Evolutionary conservation across 2,797 vertebrate species (phyloP).

Genomic region (Triplophysa bombifrons): DNA sequence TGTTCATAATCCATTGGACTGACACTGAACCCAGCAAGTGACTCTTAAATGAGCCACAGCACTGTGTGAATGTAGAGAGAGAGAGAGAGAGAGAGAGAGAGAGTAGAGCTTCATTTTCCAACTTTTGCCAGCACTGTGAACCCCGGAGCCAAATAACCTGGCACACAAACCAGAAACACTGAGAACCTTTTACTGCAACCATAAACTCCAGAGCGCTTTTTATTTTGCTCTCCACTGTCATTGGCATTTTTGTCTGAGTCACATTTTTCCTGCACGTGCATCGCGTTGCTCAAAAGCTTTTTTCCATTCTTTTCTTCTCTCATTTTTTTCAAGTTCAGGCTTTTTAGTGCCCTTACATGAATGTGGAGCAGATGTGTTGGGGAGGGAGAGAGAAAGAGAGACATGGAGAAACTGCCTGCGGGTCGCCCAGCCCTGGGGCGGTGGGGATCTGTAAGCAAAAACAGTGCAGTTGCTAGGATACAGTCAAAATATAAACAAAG

Average conservation of each 20-base stretch:
- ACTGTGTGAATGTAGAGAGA: conserved; percentile 20
- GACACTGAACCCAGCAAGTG: conserved; percentile 14
- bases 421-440: conserved; percentile 86
- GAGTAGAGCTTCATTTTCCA: conserved; percentile 29
- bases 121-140: conserved; percentile 41
- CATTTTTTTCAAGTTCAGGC: conserved; percentile 64
- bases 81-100: conserved; percentile 10
- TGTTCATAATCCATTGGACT: conserved; percentile 33
- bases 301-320: conserved; percentile 51
- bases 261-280: conserved; percentile 68
- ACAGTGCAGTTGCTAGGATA: conserved; percentile 88
- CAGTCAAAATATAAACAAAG: conserved; percentile 89
- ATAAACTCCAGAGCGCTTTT: conserved; percentile 53
- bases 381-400: conserved; percentile 3
- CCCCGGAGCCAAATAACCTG: conserved; percentile 55
- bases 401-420: conserved; percentile 67
- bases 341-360: conserved; percentile 79
- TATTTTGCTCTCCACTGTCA: conserved; percentile 16
- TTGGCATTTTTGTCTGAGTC: conserved; percentile 38
- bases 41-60: conserved; percentile 29
- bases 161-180: conserved; percentile 55
- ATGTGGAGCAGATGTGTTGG: conserved; percentile 91
- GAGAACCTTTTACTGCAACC: conserved; percentile 63
- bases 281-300: conserved; percentile 52
- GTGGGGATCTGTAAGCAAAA: conserved; percentile 87